Conservation (phyloP, 2,797 vertebrate genomes). For the Falco peregrinus region DNA sequence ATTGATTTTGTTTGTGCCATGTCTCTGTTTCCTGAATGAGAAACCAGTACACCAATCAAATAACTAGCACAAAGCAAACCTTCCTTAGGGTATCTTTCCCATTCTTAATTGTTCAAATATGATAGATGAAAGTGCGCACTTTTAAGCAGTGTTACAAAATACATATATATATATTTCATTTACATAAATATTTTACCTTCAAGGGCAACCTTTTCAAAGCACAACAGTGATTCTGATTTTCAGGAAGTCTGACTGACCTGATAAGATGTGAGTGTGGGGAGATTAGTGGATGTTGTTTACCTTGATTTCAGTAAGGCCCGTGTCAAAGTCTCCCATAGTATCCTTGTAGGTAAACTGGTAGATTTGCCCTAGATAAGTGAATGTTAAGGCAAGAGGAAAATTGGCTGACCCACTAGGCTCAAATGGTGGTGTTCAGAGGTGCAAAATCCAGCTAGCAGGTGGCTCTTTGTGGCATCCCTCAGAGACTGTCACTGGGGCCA, state of each 20-base stretch:
- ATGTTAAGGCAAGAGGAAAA: background rate
- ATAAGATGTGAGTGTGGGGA: background rate
- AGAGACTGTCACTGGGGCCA: background rate
- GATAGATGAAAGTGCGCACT: background rate
- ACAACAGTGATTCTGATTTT: background rate
- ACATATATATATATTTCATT: background rate
- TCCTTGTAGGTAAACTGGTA: background rate
- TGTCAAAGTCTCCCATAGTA: background rate
- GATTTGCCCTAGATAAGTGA: background rate
- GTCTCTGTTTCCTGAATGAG: background rate
- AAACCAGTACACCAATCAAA: background rate
- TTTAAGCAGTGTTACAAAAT: background rate
- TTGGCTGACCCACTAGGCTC: background rate
- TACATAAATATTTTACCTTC: background rate
- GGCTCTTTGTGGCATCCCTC: background rate
- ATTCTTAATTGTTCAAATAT: background rate
- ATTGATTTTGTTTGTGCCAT: slow-evolving; percentile 6
- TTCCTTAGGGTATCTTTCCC: background rate
- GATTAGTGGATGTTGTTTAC: background rate
- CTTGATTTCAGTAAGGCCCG: background rate
- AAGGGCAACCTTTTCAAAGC: background rate
- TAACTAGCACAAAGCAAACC: background rate
- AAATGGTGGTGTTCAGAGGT: background rate
- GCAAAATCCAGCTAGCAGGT: background rate
- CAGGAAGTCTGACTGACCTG: background rate